phyloP scores from a whole-genome alignment of 1,140 invertebrate species.

The Calephelis nemesis region DNA sequence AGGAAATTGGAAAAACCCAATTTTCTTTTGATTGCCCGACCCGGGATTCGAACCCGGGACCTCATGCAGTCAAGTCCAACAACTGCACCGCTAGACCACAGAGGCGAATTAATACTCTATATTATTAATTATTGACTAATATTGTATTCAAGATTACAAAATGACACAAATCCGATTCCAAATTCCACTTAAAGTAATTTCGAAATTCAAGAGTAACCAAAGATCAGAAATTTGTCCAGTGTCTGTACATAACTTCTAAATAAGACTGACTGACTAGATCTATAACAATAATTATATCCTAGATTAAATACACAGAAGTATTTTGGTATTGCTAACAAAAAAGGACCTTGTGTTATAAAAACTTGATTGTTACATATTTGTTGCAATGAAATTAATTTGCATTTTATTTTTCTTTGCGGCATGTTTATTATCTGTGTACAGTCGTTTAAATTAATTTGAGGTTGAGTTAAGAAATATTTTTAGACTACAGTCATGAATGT shows the following conservation, averaged over 20 bases:
- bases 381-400: slow-evolving; percentile 14
- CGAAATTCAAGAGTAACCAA: too few species aligned
- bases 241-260: not conserved
- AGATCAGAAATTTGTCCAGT: not conserved
- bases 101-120: too few species aligned
- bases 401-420: slow-evolving; percentile 3
- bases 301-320: not conserved
- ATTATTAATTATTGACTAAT: too few species aligned
- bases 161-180: too few species aligned
- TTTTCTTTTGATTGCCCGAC: too few species aligned
- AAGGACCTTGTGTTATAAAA: slow-evolving; percentile 14
- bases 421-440: slow-evolving; percentile 12
- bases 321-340: slow-evolving; percentile 4
- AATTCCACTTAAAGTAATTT: not conserved
- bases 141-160: too few species aligned
- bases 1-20: too few species aligned
- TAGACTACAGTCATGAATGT: too few species aligned
- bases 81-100: too few species aligned
- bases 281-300: slow-evolving; percentile 5
- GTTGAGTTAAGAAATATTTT: not conserved
- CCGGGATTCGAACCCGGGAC: too few species aligned
- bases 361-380: slow-evolving; percentile 12
- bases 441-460: not conserved
- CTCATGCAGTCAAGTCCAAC: too few species aligned
- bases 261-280: not conserved